Conservation (phyloP, 2,797 vertebrate species). For the Microhierax caerulescens region DNA sequence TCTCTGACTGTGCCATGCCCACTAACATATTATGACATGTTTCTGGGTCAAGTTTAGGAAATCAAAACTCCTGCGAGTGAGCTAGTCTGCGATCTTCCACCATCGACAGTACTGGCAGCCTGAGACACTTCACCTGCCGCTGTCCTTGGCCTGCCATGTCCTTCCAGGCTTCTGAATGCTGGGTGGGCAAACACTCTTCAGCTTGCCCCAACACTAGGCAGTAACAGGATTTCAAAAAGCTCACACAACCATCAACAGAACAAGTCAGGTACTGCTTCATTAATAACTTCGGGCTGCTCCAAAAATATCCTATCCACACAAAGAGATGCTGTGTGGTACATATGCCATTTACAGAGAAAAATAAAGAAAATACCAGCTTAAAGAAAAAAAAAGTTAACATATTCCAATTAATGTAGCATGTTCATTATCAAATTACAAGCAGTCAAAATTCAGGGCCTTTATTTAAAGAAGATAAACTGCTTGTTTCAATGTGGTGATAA, state of each 20-base stretch:
- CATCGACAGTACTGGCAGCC: neutral
- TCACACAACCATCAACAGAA: neutral
- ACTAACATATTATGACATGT: neutral
- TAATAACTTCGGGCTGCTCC: neutral
- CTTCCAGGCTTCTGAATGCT: neutral
- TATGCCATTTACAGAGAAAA: neutral
- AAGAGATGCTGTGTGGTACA: neutral
- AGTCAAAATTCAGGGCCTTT: neutral
- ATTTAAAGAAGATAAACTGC: conserved; percentile 1
- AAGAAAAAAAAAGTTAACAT: neutral
- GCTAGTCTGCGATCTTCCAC: neutral
- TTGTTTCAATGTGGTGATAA: neutral
- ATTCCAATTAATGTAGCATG: neutral
- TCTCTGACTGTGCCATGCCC: accelerated
- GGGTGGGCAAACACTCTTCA: neutral
- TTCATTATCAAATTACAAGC: conserved; percentile 4
- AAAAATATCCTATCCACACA: accelerated
- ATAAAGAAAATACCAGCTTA: neutral
- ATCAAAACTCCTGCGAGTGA: neutral
- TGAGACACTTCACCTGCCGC: neutral
- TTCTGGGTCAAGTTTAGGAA: neutral
- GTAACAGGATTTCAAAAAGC: no score
- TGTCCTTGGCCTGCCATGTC: no score
- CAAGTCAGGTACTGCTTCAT: neutral
- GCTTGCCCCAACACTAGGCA: no score